These are phyloP conservation scores for Phortica okadai DNA, from an alignment of 2,888 invertebrate genomes.

Conservation along the genomic window DNA sequence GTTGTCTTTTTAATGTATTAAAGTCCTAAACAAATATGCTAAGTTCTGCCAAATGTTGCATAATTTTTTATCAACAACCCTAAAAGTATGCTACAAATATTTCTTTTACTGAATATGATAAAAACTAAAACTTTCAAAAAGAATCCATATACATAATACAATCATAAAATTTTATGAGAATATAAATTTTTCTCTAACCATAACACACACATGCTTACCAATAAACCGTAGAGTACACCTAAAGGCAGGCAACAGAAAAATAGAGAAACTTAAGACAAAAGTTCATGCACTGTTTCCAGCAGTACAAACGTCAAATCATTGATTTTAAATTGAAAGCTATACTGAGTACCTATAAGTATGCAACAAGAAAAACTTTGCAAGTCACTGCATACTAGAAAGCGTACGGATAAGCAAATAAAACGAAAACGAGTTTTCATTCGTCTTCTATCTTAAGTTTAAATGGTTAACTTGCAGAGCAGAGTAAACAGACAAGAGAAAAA, in stretches of 20 bases:
- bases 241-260: slow-evolving; percentile 34
- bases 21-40: background rate
- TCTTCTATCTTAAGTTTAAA: slow-evolving; percentile 22
- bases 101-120: background rate
- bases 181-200: too few species aligned
- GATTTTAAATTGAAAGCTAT: slow-evolving; percentile 20
- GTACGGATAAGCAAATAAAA: background rate
- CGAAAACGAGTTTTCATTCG: background rate
- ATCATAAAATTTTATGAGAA: too few species aligned
- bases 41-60: slow-evolving; percentile 10
- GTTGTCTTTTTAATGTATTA: background rate
- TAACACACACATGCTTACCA: background rate
- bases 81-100: background rate
- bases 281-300: background rate
- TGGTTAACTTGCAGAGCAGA: slow-evolving; percentile 20
- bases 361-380: slow-evolving; percentile 28
- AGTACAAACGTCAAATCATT: slow-evolving; percentile 20
- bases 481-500: background rate
- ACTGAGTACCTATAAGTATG: slow-evolving; percentile 35
- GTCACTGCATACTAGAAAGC: slow-evolving; percentile 2
- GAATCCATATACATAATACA: background rate
- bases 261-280: slow-evolving; percentile 5
- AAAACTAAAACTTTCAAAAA: background rate
- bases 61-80: background rate
- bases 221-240: background rate